Percentiles rank a stretch among this genome's conserved stretches.
These are phyloP conservation scores for Zapus hudsonius DNA, from an alignment of 2,113 vertebrate genomes.

Conservation along the genomic window DNA sequence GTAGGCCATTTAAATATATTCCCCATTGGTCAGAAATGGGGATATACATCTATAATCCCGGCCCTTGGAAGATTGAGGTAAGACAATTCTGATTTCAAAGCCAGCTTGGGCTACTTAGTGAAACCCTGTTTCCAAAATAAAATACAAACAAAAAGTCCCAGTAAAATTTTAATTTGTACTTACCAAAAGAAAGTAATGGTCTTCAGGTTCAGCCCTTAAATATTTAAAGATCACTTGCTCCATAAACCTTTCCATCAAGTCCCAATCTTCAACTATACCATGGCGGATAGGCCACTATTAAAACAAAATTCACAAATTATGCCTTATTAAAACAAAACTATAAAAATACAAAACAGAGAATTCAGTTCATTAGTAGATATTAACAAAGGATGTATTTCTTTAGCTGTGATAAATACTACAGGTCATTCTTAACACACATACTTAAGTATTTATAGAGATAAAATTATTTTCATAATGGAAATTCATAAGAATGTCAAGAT, in stretches of 20 bases:
- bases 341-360: constrained; percentile 8
- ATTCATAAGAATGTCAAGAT: not conserved
- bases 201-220: constrained; percentile 97
- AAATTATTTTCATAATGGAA: constrained; percentile 15
- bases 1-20: constrained; percentile 43
- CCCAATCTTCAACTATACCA: constrained; percentile 99
- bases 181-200: constrained; percentile 99
- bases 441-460: not conserved
- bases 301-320: constrained; percentile 54
- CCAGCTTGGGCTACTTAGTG: not conserved
- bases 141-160: not conserved
- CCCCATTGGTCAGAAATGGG: not conserved
- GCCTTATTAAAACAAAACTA: constrained; percentile 36
- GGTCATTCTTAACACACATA: not conserved
- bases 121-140: not conserved
- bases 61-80: not conserved
- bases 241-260: constrained; percentile 99
- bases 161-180: constrained; percentile 77
- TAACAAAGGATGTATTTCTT: not conserved
- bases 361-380: not conserved
- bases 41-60: not conserved
- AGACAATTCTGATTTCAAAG: not conserved
- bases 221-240: constrained; percentile 99
- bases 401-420: not conserved
- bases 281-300: constrained; percentile 98